Evolutionary conservation across 2,113 vertebrate genomes (phyloP), one percentile per base, ranked within the genome.

Genomic region (Gobio gobio): DNA sequence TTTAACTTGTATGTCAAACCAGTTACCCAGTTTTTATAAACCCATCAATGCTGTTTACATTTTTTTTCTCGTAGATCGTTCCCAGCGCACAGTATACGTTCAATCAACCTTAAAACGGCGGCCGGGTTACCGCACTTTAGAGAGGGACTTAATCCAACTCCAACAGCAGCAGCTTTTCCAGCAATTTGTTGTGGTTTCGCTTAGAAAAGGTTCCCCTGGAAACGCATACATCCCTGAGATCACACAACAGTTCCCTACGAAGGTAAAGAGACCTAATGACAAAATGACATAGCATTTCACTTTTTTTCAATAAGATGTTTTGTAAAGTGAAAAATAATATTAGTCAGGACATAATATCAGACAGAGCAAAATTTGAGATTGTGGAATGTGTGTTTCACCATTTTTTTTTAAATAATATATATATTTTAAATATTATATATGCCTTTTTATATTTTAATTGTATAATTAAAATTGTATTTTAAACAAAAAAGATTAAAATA

Each of bases 101-200:
- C 97, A 96, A 90, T 95, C 93, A 3, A 92, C 95, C 5, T 91
- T 96, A 91, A 97, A 94, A 90, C 94, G 96, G 79, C 97, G 95
- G 80, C 95, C 95, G 0, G 96, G 94, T 89, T 99, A 99, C 93
- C 97, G 97, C 92, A 99, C 98, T 51, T 86, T 99, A 85, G 98
- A 99, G 95, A 94, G 94, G 83, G 98, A 99, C 79, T 93, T 99
- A 54, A 97, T 99, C 83, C 97, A 98, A 89, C 93, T 97, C 0
- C 97, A 99, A 92, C 96, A 99, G 88, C 97, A 98, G 94, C 94
- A 95, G 91, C 96, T 99, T 0, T 98, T 99, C 79, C 97, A 99
- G 92, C 95, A 98, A 49, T 99, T 99, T 2, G 97, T 99, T 82
- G 97, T 99, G 83, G 98, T 99, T 89, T 99, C 98, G 1, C 93